These are phyloP conservation scores for Lagria hirta DNA, from an alignment of 2,888 invertebrate species.

Conservation along the genomic window DNA sequence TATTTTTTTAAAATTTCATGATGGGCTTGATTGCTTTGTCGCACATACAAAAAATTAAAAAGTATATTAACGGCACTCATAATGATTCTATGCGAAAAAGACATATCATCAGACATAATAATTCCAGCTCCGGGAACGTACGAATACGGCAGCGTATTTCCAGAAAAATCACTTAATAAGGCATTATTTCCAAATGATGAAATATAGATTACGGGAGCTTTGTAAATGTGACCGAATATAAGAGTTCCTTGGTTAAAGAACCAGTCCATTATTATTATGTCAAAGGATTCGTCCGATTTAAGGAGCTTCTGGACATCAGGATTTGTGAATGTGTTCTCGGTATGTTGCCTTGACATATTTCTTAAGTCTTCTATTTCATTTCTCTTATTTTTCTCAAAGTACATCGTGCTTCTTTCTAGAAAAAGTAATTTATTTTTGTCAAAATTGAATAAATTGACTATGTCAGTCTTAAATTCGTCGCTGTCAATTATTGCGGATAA, in stretches of 20 bases:
- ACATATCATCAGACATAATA: slow-evolving; percentile 43
- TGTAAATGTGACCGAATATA: slow-evolving; percentile 45
- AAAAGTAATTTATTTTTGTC: no score
- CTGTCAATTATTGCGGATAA: no score
- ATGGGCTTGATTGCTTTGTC: slow-evolving; percentile 17
- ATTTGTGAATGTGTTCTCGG: slow-evolving; percentile 20
- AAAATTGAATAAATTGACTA: no score
- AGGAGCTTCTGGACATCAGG: slow-evolving; percentile 24
- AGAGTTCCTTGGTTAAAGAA: slow-evolving; percentile 46
- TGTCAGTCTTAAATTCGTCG: no score
- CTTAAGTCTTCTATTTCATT: slow-evolving; percentile 4
- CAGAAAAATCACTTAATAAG: slow-evolving; percentile 37
- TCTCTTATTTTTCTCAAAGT: slow-evolving; percentile 3
- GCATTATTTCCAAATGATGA: slow-evolving; percentile 39
- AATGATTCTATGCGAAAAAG: slow-evolving; percentile 41
- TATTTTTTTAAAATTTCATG: slow-evolving; percentile 32
- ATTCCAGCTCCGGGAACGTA: slow-evolving; percentile 44
- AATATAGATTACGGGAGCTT: slow-evolving; percentile 46
- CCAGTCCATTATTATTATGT: slow-evolving; percentile 32
- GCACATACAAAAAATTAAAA: slow-evolving; percentile 6
- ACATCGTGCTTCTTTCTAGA: no score
- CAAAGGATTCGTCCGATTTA: slow-evolving; percentile 30
- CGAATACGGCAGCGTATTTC: slow-evolving; percentile 45
- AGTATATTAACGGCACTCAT: slow-evolving; percentile 36
- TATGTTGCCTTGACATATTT: slow-evolving; percentile 22